Base-by-base conservation (phyloP, 92 coral and sea anemone species). In the Pocillopora grandis region DNA sequence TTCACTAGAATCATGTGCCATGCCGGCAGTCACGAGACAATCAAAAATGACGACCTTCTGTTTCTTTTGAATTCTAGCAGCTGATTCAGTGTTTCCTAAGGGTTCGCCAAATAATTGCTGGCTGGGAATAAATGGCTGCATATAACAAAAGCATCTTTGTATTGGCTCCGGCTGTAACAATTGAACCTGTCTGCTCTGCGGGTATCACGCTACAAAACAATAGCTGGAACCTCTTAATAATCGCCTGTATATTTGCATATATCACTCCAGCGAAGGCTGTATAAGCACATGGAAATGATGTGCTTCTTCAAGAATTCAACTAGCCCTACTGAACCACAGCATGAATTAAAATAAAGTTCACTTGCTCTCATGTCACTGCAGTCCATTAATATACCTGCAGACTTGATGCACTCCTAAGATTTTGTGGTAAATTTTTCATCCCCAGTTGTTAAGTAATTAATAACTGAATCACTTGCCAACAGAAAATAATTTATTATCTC, bases 401-500 rank as follows among this genome's bases (percentile, higher is more conserved):
- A 12, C 18, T 72, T 71, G 85, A 9, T 42, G 74, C 18, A n/a
- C 35, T 55, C 16, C 84, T 9, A 31, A 48, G 11, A 31, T 80
- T 72, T 17, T 64, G 86, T 74, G 80, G 80, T 83, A 23, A 72
- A 70, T 64, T 49, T 73, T 74, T 62, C 27, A 37, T 62, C 42
- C 62, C 66, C 27, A 73, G 31, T 65, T 61, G 76, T 62, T 35
- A 75, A 60, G 78, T 62, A 42, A 83, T 74, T 83, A 83, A 83
- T 75, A 55, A 83, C 71, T 74, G 60, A 74, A 75, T 62, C 52
- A 8, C 59, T 37, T 87, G 86, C 81, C 88, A 90, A 88, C 87
- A 80, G 91, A 90, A 90, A 90, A 83, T 89, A 84, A 82, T 87
- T 90, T 89, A 89, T 85, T 87, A 75, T 87, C 84, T 90, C 63